Conservation (phyloP, 37 sponge, comb jelly and placozoan species). For the Bolinopsis microptera region DNA sequence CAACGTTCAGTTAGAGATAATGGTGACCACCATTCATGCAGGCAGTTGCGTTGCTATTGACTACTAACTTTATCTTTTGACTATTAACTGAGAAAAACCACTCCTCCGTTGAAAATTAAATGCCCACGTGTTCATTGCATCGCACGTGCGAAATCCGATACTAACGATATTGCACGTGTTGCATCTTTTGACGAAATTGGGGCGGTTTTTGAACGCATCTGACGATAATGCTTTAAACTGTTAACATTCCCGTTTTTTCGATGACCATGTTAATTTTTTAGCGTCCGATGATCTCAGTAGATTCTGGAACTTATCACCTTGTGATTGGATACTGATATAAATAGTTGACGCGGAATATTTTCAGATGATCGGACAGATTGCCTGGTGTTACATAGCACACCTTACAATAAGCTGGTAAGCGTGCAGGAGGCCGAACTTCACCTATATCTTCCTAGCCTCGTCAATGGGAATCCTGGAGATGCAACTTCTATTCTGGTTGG, state of each 20-base stretch:
- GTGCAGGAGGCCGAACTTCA: constrained; percentile 27
- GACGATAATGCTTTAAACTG: not conserved
- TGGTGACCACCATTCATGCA: not conserved
- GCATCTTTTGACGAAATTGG: not conserved
- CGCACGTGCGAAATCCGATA: not conserved
- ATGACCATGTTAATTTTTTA: not conserved
- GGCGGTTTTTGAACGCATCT: not conserved
- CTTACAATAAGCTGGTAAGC: not conserved
- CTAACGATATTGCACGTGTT: not conserved
- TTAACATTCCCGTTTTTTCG: not conserved
- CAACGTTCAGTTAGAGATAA: not conserved
- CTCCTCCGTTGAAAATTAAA: not conserved
- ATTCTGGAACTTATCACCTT: not conserved
- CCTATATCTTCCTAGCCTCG: constrained; percentile 12
- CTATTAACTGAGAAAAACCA: not conserved
- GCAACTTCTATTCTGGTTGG: not conserved
- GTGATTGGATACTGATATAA: too few relatives aligned
- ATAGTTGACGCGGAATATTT: too few relatives aligned
- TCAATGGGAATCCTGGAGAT: not conserved
- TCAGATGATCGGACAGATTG: not conserved
- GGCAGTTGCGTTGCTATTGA: not conserved
- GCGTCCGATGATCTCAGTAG: not conserved
- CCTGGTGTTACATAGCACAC: not conserved
- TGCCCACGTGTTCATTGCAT: not conserved
- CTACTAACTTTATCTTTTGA: not conserved